Base-by-base conservation (phyloP, 1,140 invertebrate genomes). In the Littorina saxatilis region DNA sequence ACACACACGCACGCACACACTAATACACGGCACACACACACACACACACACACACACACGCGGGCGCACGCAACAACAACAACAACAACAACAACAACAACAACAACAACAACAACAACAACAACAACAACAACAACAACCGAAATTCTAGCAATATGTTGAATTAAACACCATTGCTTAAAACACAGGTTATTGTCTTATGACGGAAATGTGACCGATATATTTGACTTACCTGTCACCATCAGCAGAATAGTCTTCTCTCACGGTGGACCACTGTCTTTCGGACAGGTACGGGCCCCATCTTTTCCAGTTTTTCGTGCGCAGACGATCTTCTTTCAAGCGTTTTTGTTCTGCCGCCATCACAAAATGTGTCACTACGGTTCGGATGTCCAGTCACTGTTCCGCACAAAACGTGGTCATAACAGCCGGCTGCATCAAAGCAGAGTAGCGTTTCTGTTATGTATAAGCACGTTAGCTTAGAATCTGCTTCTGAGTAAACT, bases 271-370 rank as follows among this genome's bases (percentile, higher is more conserved):
- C 92, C 92, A 93, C 77, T 93, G 92, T 29, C 92, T 83, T 77
- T 93, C 92, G 1, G 92, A 87, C 47, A 93, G 81, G 82, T 92
- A 93, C 0, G 92, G 91, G 1, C 92, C 92, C 92, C 92, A 93
- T 73, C 89, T 84, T 79, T 92, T 92, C 92, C 92, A 93, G 83
- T 91, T 86, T 73, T 88, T 87, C 15, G 79, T 79, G 27, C 88
- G 72, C 7, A 84, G 66, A 79, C 85, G 87, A 70, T 89, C 90
- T 80, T 91, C 88, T 68, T 83, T 86, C 35, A 91, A 63, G 39
- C 90, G 80, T 77, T 86, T 85, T 39, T 79, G 81, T 82, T 90
- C 89, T n/a, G n/a, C n/a, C n/a, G n/a, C n/a, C n/a, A n/a, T n/a
- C n/a, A n/a, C n/a, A n/a, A n/a, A n/a, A n/a, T n/a, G n/a, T n/a